Percentiles rank a stretch among this genome's conserved stretches.
phyloP scores from a whole-genome alignment of 2,888 invertebrate genomes.

The Aporophyla nigra region DNA sequence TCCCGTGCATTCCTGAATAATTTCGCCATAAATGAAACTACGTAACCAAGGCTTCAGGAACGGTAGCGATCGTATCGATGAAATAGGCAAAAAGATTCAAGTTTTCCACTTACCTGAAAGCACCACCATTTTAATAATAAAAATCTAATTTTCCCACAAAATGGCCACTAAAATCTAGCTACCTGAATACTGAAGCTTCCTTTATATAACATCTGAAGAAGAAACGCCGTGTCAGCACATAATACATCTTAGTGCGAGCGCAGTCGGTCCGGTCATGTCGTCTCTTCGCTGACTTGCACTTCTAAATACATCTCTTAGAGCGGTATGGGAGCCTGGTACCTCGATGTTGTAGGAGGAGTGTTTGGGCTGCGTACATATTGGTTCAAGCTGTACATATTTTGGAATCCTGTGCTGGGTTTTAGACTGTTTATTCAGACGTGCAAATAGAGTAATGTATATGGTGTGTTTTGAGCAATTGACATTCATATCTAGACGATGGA shows the following conservation, averaged over 20 bases:
- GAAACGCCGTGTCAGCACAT: slow-evolving; percentile 59
- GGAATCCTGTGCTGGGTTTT: slow-evolving; percentile 33
- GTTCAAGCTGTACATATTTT: slow-evolving; percentile 36
- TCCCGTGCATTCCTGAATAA: slow-evolving; percentile 26
- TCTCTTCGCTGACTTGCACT: slow-evolving; percentile 60
- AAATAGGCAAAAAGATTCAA: slow-evolving; percentile 52
- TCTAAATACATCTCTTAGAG: slow-evolving; percentile 59
- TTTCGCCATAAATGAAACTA: slow-evolving; percentile 28
- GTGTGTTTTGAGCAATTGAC: slow-evolving; percentile 10
- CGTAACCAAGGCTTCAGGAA: slow-evolving; percentile 32
- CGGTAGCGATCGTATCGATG: slow-evolving; percentile 37
- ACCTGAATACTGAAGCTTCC: slow-evolving; percentile 54
- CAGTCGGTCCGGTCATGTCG: slow-evolving; percentile 62
- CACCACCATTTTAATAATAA: slow-evolving; percentile 60
- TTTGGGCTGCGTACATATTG: slow-evolving; percentile 44
- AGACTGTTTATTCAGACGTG: slow-evolving; percentile 22
- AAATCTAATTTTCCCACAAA: slow-evolving; percentile 59
- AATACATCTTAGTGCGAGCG: slow-evolving; percentile 61
- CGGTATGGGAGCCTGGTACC: slow-evolving; percentile 50
- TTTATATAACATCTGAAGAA: slow-evolving; percentile 47
- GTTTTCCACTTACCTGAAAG: slow-evolving; percentile 49
- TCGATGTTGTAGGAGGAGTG: slow-evolving; percentile 20
- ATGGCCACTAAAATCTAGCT: slow-evolving; percentile 54
- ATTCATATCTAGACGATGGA: neutral
- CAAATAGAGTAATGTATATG: slow-evolving; percentile 26